Base-by-base conservation (phyloP, 2,888 invertebrate genomes). In the Plusia festucae region DNA sequence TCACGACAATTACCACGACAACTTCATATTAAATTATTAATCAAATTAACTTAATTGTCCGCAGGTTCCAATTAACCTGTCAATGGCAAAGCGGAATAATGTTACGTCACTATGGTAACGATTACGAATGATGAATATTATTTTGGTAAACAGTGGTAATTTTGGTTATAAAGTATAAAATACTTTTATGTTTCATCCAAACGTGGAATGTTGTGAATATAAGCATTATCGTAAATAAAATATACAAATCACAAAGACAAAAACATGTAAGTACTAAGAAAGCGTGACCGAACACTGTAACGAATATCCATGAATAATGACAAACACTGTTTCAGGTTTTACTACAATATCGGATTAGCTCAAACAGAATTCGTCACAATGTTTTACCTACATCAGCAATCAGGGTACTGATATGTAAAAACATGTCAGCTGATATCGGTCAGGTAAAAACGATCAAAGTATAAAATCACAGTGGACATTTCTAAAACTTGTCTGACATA, bases 1-100 rank as follows among this genome's bases (percentile, higher is more conserved):
- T 40, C 40, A 6, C 40, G 40, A 40, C n/a, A 40, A 40, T 40
- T 40, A 40, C n/a, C 40, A 6, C 34, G 40, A 40, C 1, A 40
- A 40, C n/a, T 40, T 40, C 40, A 6, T 34, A 40, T 40, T 40
- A 40, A 40, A 40, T 40, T 40, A 40, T 40, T 53, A 53, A 53
- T 24, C n/a, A 27, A 53, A n/a, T 22, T 53, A 53, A 24, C 27
- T 22, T 24, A 22, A 53, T 53, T 53, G n/a, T 24, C n/a, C 24
- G 7, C 20, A 20, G 49, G 49, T 49, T 13, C 49, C 49, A 40
- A 40, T 40, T 40, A 40, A 40, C 40, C 40, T 40, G 40, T 40
- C 40, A 40, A 40, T 40, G 40, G 40, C 7, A n/a, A 5, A 7
- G 40, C 5, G n/a, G 40, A 40, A 40, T 40, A 40, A 40, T 40